Evolutionary conservation across 2,113 vertebrate species (phyloP).

Genomic region (Meleagris gallopavo): DNA sequence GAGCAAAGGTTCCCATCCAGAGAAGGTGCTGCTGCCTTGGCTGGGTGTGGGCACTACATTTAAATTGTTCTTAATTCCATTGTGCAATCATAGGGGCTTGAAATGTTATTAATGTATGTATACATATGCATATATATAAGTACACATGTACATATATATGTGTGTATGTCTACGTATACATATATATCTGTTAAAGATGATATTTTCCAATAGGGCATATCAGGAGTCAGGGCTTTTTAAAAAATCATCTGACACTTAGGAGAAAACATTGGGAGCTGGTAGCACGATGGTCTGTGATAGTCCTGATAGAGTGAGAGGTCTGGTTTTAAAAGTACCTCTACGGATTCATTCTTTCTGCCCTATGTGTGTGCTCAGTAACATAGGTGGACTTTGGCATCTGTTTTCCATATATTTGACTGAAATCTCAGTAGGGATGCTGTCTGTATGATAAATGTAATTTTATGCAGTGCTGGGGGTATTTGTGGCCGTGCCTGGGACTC

Average conservation of each 20-base stretch:
- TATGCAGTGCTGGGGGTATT: neutral
- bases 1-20: neutral
- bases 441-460: neutral
- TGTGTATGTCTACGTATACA: neutral
- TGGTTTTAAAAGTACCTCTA: neutral
- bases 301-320: neutral
- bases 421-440: neutral
- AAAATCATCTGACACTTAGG: neutral
- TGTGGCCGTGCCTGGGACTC: neutral
- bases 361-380: neutral
- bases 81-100: neutral
- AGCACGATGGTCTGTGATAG: neutral
- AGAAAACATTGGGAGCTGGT: neutral
- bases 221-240: neutral
- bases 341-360: neutral
- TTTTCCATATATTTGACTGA: neutral
- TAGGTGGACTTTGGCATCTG: neutral
- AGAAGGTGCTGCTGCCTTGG: neutral
- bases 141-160: neutral
- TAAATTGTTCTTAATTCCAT: neutral
- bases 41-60: neutral
- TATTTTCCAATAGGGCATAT: neutral
- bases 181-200: fast-evolving
- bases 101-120: neutral
- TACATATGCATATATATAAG: neutral